Evolutionary conservation across 2,113 vertebrate species (phyloP).

Genomic region (Chlorodrepanis virens): DNA sequence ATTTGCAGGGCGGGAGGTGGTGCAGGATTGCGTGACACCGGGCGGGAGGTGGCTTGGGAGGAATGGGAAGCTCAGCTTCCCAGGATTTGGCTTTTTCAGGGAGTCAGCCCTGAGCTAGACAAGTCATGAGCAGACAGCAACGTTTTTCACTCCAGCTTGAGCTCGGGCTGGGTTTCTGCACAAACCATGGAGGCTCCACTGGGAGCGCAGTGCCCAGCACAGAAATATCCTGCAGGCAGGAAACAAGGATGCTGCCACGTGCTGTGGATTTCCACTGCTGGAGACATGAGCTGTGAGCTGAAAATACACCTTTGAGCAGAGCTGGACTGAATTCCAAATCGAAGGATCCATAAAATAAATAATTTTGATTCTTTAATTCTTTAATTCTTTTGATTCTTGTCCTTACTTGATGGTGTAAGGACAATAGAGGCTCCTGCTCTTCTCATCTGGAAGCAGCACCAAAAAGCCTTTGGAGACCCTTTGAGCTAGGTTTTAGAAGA

Average conservation of each 20-base stretch:
- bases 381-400: no score
- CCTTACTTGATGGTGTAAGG: background rate
- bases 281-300: background rate
- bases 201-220: background rate
- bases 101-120: background rate
- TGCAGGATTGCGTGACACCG: fast-evolving
- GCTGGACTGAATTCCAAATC: background rate
- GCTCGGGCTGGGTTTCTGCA: background rate
- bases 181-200: background rate
- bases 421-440: background rate
- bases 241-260: background rate
- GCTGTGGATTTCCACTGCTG: background rate
- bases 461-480: background rate
- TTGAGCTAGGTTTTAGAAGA: background rate
- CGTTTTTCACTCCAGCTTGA: background rate
- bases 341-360: background rate
- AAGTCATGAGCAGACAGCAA: background rate
- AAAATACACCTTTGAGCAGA: background rate
- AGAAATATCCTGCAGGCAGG: background rate
- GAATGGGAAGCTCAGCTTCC: background rate
- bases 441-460: background rate
- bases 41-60: background rate
- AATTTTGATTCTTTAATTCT: background rate
- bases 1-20: fast-evolving
- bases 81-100: background rate